These are phyloP conservation scores for Molossus alvarezi DNA, from an alignment of 2,797 vertebrate genomes.

Conservation along the genomic window DNA sequence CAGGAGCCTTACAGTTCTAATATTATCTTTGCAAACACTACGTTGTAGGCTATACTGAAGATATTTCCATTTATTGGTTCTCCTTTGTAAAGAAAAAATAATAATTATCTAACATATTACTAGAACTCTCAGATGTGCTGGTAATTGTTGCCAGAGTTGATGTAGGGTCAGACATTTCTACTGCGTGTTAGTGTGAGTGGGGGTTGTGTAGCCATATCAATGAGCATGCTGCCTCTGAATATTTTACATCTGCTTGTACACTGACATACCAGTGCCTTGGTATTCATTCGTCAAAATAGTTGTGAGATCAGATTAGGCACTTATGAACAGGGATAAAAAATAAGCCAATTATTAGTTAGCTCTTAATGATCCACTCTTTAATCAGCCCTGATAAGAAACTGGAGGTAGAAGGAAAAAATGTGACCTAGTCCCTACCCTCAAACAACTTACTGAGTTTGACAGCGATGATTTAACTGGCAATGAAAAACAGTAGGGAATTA, in stretches of 20 bases:
- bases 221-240: background rate
- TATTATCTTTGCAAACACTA: no score
- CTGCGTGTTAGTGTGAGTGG: background rate
- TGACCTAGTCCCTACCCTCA: background rate
- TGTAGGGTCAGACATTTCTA: background rate
- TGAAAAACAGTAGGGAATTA: background rate
- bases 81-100: background rate
- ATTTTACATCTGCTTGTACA: background rate
- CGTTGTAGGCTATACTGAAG: background rate
- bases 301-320: background rate
- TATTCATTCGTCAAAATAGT: background rate
- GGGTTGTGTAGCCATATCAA: no score
- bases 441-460: background rate
- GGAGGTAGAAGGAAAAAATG: background rate
- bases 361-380: conserved; percentile 9
- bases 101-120: background rate
- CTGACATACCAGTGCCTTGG: background rate
- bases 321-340: background rate
- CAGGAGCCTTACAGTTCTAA: background rate
- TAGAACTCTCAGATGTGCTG: background rate
- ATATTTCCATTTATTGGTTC: background rate
- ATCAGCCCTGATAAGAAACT: background rate
- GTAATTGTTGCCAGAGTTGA: background rate
- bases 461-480: background rate
- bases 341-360: conserved; percentile 24